Conservation (phyloP, 2,113 vertebrate genomes). For the Sturnira hondurensis region DNA sequence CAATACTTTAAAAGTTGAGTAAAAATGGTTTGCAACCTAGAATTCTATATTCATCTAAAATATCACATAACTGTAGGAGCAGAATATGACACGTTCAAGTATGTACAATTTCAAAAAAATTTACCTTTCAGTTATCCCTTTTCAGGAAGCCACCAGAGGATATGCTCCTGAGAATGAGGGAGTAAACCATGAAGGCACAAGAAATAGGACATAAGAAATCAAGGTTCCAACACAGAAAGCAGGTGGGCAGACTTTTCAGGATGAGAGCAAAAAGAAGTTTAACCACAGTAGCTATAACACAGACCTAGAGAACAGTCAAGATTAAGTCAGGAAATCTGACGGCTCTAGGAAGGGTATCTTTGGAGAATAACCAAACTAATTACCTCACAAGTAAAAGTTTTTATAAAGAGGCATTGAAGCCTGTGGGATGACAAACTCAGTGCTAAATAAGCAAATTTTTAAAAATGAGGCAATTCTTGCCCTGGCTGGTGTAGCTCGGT, state of each 20-base stretch:
- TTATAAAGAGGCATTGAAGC: too few species aligned
- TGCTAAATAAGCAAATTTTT: too few species aligned
- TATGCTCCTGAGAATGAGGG: not conserved
- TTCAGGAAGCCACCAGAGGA: not conserved
- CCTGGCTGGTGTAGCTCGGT: too few species aligned
- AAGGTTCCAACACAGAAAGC: not conserved
- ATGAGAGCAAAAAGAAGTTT: not conserved
- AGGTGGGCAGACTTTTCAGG: slow-evolving; percentile 26
- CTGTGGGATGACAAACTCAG: too few species aligned
- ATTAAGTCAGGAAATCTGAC: not conserved
- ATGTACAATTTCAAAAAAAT: slow-evolving; percentile 23
- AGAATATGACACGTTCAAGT: not conserved
- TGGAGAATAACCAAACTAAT: too few species aligned
- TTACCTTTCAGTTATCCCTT: not conserved
- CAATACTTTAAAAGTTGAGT: not conserved
- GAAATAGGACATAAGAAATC: not conserved
- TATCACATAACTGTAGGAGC: not conserved
- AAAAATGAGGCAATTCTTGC: too few species aligned
- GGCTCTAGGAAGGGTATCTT: not conserved
- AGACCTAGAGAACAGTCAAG: not conserved
- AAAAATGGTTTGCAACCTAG: slow-evolving; percentile 17
- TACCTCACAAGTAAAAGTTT: too few species aligned
- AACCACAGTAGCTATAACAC: not conserved
- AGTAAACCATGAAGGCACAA: not conserved
- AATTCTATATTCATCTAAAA: slow-evolving; percentile 28